A percentile compares a stretch with the other conserved stretches of the same genome.
Evolutionary conservation across 2,888 invertebrate genomes (phyloP).

Genomic region (Encarsia formosa): DNA sequence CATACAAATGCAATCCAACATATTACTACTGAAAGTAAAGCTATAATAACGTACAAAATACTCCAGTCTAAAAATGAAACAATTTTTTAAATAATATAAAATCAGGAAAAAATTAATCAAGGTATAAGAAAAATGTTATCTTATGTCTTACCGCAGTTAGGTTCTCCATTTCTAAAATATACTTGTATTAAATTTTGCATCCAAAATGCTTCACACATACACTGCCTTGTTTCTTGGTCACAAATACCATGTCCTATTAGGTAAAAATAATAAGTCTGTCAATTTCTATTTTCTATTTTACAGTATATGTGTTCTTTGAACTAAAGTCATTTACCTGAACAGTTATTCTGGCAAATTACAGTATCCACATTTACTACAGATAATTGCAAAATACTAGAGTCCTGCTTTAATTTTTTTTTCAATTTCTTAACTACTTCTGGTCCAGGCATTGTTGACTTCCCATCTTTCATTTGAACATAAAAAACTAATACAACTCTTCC

Average conservation of each 20-base stretch:
- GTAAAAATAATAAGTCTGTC: constrained; percentile 3
- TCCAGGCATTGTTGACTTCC: constrained; percentile 54
- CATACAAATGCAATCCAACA: constrained; percentile 63
- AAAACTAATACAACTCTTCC: constrained; percentile 61
- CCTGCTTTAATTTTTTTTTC: constrained; percentile 65
- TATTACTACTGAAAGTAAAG: constrained; percentile 57
- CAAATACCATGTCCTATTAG: constrained; percentile 73
- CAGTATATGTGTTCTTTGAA: neutral
- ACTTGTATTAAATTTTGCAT: constrained; percentile 79
- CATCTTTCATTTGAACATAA: constrained; percentile 61
- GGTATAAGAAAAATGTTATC: constrained; percentile 48
- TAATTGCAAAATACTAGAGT: constrained; percentile 67
- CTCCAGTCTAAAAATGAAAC: constrained; percentile 72
- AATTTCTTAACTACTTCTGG: constrained; percentile 64
- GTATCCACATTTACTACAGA: constrained; percentile 78
- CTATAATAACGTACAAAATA: constrained; percentile 84
- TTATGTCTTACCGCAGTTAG: constrained; percentile 81
- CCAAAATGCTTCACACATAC: constrained; percentile 94
- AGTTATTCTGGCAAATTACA: constrained; percentile 84
- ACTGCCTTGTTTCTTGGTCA: constrained; percentile 75
- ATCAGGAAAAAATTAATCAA: constrained; percentile 27
- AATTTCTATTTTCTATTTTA: neutral
- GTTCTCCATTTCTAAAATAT: constrained; percentile 64
- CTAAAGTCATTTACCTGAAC: constrained; percentile 66
- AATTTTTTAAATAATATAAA: neutral